phyloP scores from a whole-genome alignment of 2,888 invertebrate species.

The Hydroisotoma schaefferi region DNA sequence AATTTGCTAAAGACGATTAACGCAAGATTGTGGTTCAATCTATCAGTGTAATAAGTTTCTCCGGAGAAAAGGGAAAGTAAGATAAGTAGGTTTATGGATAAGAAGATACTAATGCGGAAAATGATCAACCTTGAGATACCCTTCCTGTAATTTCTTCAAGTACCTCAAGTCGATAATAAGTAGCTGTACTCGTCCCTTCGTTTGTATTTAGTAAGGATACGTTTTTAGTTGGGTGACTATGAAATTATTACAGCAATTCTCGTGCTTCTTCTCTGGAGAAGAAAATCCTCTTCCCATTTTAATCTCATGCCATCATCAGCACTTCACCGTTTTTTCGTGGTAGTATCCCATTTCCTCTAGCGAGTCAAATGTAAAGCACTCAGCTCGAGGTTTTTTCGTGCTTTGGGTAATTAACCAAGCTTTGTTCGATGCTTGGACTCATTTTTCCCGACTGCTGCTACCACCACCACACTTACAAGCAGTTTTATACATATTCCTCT shows the following conservation, averaged over 20 bases:
- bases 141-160: no score
- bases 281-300: slow-evolving; percentile 49
- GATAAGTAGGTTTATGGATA: slow-evolving; percentile 6
- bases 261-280: slow-evolving; percentile 20
- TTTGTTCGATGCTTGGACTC: slow-evolving; percentile 48
- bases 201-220: neutral
- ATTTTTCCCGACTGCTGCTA: slow-evolving; percentile 41
- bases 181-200: no score
- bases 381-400: slow-evolving; percentile 47
- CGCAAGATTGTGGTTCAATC: slow-evolving; percentile 19
- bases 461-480: neutral
- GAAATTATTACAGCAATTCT: no score
- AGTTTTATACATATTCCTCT: no score
- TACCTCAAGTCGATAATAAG: no score
- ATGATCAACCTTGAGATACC: neutral
- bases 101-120: neutral
- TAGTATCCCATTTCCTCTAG: slow-evolving; percentile 47
- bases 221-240: slow-evolving; percentile 5
- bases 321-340: slow-evolving; percentile 44
- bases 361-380: slow-evolving; percentile 49
- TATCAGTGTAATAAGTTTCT: neutral
- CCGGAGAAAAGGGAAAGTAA: slow-evolving; percentile 7
- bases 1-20: slow-evolving; percentile 38
- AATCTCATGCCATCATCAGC: slow-evolving; percentile 49
- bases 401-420: slow-evolving; percentile 49